Conservation (phyloP, 2,797 vertebrate genomes). For the Otus scops region DNA sequence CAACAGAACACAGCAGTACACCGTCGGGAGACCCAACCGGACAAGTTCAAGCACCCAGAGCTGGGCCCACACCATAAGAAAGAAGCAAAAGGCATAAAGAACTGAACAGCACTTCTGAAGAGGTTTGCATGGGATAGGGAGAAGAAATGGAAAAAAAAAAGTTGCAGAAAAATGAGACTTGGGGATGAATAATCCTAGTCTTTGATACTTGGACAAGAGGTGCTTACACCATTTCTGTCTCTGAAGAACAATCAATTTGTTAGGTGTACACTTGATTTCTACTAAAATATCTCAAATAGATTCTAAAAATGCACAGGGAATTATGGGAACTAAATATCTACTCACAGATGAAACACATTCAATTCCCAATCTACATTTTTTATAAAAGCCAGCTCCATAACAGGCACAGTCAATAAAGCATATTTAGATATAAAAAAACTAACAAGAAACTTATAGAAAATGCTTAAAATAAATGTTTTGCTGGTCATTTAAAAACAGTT, state of each 20-base stretch:
- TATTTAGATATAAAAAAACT: neutral
- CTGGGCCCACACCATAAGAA: neutral
- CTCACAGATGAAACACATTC: neutral
- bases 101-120: neutral
- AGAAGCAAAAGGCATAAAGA: neutral
- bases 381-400: neutral
- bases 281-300: neutral
- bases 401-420: neutral
- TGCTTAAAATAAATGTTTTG: neutral
- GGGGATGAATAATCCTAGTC: neutral
- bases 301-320: neutral
- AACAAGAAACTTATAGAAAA: neutral
- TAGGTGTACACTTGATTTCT: neutral
- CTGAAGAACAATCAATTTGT: neutral
- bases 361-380: neutral
- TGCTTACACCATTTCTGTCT: neutral
- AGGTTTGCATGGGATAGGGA: neutral
- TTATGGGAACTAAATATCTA: neutral
- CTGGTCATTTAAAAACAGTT: neutral
- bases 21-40: rapidly evolving
- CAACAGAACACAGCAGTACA: neutral
- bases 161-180: neutral
- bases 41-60: neutral
- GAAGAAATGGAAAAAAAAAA: neutral
- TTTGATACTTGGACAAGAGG: neutral